A percentile compares a stretch with the other conserved stretches of the same genome.
These are phyloP conservation scores for Umimayanthus chanpuru DNA, from an alignment of 92 coral and sea anemone species.

Conservation along the genomic window DNA sequence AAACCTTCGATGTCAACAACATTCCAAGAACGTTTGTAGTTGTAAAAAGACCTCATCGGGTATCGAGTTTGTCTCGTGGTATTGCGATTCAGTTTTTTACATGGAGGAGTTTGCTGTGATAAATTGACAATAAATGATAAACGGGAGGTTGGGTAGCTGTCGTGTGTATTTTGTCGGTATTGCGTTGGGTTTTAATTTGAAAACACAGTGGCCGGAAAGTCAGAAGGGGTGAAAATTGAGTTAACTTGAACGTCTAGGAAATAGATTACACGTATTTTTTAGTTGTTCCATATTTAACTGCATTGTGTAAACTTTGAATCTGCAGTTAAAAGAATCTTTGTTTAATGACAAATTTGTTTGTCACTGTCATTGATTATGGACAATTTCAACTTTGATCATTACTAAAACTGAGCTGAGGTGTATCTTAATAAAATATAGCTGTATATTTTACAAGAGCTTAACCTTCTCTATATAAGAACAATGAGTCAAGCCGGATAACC, in stretches of 20 bases:
- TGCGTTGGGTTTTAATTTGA: neutral
- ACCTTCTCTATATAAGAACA: too few species aligned
- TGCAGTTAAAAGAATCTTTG: neutral
- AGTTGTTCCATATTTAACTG: neutral
- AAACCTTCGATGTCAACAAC: too few species aligned
- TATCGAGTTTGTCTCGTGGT: too few species aligned
- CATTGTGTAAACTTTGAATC: neutral
- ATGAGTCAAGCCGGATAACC: too few species aligned
- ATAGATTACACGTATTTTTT: neutral
- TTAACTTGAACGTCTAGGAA: constrained; percentile 3
- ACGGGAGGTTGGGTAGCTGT: neutral
- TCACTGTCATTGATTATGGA: neutral
- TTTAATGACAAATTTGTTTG: neutral
- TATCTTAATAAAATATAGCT: too few species aligned
- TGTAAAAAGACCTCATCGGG: too few species aligned
- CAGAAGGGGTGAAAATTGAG: neutral
- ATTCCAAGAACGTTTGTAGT: too few species aligned
- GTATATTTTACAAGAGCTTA: neutral
- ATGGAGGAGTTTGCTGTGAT: neutral
- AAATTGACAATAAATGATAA: neutral
- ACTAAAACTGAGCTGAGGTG: neutral
- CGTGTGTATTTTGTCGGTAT: neutral
- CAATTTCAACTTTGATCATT: neutral
- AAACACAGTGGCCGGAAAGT: neutral
- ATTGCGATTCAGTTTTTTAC: too few species aligned